Base-by-base conservation (phyloP, 2,113 vertebrate species). In the Myotis lucifugus region DNA sequence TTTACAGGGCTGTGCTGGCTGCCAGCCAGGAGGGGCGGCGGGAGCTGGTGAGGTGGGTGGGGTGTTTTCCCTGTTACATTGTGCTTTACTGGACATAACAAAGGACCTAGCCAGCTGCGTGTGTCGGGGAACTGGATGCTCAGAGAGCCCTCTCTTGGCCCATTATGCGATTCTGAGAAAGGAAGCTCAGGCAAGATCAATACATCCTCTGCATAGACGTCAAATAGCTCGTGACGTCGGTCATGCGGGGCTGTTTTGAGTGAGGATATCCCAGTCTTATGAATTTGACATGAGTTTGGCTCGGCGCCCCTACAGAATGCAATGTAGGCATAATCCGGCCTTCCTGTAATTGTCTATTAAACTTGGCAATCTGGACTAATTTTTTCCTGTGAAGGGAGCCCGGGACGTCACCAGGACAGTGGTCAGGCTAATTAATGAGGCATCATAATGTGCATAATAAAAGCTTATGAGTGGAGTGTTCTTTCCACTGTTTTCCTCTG, bases 271-370 rank as follows among this genome's bases (percentile, higher is more conserved):
- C 98, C 98, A 98, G 98, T 99, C 99, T 99, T 99, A 99, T 98
- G 98, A 98, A 98, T 99, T 99, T 99, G 99, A 99, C 99, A 99
- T 99, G 99, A 99, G 99, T 98, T 99, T 99, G 99, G 99, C 99
- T 98, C 95, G 85, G 69, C 95, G 99, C 99, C 98, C 98, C 93
- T 87, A 98, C 98, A 98, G 98, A 99, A 99, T 98, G 99, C 99
- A 99, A 99, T 99, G 99, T 99, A 99, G 99, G 99, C 99, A 99
- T 99, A 99, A 99, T 99, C 99, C 98, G 97, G 98, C 98, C 99
- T 99, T 99, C 99, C 99, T 99, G 99, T 98, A 98, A 99, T 99
- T 99, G 99, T 99, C 99, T 98, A 98, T 99, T 99, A 99, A 98
- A 98, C 98, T 98, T 98, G 98, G 98, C 98, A 98, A 99, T 99